Percentiles rank a stretch among this genome's conserved stretches.
Evolutionary conservation across 2,113 vertebrate genomes (phyloP).

Genomic region (Echinops telfairi): DNA sequence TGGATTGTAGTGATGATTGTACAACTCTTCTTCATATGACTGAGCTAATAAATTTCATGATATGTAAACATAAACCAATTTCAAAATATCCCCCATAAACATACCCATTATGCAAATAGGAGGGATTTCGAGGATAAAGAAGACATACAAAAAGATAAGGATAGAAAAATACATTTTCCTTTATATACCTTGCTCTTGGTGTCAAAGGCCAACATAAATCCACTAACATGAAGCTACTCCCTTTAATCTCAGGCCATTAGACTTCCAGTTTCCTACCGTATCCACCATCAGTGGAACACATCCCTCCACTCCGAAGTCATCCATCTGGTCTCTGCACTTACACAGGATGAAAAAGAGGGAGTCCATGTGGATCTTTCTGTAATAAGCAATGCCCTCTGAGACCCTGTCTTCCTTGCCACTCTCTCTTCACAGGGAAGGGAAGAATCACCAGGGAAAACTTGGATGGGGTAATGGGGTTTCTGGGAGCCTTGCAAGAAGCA

Average conservation of each 20-base stretch:
- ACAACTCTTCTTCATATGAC: no score
- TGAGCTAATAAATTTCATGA: no score
- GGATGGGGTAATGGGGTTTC: neutral
- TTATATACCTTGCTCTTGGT: neutral
- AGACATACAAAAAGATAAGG: neutral
- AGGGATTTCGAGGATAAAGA: neutral
- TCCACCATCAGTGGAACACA: accelerated
- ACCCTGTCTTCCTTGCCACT: neutral
- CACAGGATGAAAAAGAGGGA: neutral
- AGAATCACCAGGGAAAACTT: neutral
- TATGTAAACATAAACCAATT: no score
- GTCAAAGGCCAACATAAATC: neutral
- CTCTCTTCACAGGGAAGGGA: neutral
- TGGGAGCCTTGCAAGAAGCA: neutral
- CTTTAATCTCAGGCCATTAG: neutral
- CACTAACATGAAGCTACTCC: accelerated
- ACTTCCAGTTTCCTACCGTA: neutral
- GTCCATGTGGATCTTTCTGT: neutral
- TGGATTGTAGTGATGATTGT: no score
- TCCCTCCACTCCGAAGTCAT: neutral
- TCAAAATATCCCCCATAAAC: neutral
- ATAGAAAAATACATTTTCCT: neutral
- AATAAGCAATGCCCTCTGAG: neutral
- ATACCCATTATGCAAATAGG: neutral
- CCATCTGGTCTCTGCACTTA: neutral